Base-by-base conservation (phyloP, 2,888 invertebrate species). In the Cephus sareptanus region DNA sequence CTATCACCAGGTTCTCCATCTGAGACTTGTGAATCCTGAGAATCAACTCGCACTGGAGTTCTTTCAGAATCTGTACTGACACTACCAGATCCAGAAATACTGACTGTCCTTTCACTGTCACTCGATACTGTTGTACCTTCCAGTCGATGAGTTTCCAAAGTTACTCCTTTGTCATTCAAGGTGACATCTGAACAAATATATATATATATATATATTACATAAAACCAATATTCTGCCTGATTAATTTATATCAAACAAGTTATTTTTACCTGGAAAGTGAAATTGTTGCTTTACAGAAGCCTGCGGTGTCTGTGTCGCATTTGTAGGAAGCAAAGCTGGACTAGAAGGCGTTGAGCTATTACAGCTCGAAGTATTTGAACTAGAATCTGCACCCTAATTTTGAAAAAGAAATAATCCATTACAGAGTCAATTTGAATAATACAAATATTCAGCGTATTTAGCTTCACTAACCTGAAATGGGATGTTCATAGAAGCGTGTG, bases 341-440 rank as follows among this genome's bases (percentile, higher is more conserved):
- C 98, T 98, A 85, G 98, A 98, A 81, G 98, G 98, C 81, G 98
- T 97, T 79, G 98, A 98, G 91, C 98, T 98, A 92, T 98, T 98
- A 93, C 98, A 98, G 91, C 98, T 98, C 77, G 98, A 98, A 77
- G 98, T 97, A 90, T 97, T 98, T 71, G 98, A 98, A 92, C 97
- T 97, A 83, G 97, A 97, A 92, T 98, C 97, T 34, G 95, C 96
- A 75, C 95, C 94, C 94, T 94, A 56, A 31, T 71, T 31, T 71
- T 71, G 2, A 31, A 34, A 33, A 34, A 77, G 31, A 12, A 71
- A 71, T 11, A 71, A 31, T 71, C 9, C 23, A 56, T 23, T 56
- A 56, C 23, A 56, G 56, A 56, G 6, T 23, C 23, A 23, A 56
- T 56, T 56, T 56, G 23, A 23, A 9, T 56, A 23, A 23, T 56